phyloP scores from a whole-genome alignment of 2,888 invertebrate species.

The Timandra comae region DNA sequence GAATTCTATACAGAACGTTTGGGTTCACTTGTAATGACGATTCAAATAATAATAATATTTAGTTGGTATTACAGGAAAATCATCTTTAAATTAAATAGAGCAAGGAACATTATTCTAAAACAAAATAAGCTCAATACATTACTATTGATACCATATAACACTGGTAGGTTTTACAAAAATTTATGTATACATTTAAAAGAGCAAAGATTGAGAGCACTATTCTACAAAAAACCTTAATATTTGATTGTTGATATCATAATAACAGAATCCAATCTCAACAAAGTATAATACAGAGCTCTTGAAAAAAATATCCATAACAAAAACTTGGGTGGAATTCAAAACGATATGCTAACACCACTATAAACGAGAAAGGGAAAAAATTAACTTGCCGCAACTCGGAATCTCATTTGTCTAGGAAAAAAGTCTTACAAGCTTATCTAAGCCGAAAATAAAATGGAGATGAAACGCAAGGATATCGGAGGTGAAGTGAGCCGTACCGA shows the following conservation, averaged over 20 bases:
- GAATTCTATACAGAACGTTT: too few relatives aligned
- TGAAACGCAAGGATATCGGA: conserved; percentile 56
- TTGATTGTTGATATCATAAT: background rate
- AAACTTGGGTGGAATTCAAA: conserved; percentile 15
- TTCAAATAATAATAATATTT: too few relatives aligned
- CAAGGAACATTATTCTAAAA: too few relatives aligned
- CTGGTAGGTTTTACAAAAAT: too few relatives aligned
- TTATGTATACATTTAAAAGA: too few relatives aligned
- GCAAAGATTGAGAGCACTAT: too few relatives aligned
- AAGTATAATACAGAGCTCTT: conserved; percentile 11
- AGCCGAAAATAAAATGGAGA: conserved; percentile 61
- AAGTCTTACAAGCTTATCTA: conserved; percentile 48
- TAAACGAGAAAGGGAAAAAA: conserved; percentile 32
- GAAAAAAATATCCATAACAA: conserved; percentile 10
- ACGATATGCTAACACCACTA: conserved; percentile 16
- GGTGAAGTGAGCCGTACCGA: conserved; percentile 39
- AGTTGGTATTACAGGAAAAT: too few relatives aligned
- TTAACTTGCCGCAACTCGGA: conserved; percentile 32
- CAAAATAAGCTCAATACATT: too few relatives aligned
- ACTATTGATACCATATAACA: too few relatives aligned
- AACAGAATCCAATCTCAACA: conserved; percentile 9
- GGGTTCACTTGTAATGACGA: too few relatives aligned
- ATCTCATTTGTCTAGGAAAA: conserved; percentile 50
- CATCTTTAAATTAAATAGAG: too few relatives aligned
- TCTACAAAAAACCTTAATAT: background rate